These are phyloP conservation scores for Stylophora pistillata DNA, from an alignment of 64 coral and sea anemone species.

Conservation along the genomic window DNA sequence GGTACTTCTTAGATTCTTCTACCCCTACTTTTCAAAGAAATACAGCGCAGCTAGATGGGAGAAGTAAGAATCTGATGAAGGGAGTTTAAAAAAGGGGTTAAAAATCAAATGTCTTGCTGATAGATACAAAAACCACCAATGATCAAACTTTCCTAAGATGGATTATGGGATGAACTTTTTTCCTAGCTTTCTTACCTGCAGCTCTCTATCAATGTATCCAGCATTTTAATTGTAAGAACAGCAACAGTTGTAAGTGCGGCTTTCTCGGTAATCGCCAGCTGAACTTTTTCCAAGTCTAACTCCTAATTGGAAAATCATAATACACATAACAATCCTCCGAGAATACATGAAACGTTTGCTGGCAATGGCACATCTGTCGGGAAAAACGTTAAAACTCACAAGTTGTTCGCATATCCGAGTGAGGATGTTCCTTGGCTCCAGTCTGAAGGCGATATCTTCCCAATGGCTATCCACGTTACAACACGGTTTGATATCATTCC, in stretches of 20 bases:
- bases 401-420: slow-evolving; percentile 71
- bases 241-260: slow-evolving; percentile 38
- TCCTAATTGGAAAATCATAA: slow-evolving; percentile 43
- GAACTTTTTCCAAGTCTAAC: slow-evolving; percentile 52
- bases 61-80: no score
- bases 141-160: no score
- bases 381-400: slow-evolving; percentile 38
- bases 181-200: slow-evolving; percentile 49
- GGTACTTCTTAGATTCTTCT: no score
- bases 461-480: slow-evolving; percentile 82
- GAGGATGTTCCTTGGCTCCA: slow-evolving; percentile 82
- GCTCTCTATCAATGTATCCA: slow-evolving; percentile 74
- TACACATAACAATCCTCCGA: no score
- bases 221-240: slow-evolving; percentile 57
- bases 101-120: no score
- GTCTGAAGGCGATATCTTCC: slow-evolving; percentile 90
- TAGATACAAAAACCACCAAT: no score
- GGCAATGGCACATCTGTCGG: no score
- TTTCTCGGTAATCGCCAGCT: slow-evolving; percentile 57
- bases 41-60: no score
- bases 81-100: no score
- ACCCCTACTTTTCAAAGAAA: no score
- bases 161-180: neutral
- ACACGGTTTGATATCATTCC: slow-evolving; percentile 85
- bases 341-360: no score